These are phyloP conservation scores for Dryobota labecula DNA, from an alignment of 2,888 invertebrate genomes.

Conservation along the genomic window DNA sequence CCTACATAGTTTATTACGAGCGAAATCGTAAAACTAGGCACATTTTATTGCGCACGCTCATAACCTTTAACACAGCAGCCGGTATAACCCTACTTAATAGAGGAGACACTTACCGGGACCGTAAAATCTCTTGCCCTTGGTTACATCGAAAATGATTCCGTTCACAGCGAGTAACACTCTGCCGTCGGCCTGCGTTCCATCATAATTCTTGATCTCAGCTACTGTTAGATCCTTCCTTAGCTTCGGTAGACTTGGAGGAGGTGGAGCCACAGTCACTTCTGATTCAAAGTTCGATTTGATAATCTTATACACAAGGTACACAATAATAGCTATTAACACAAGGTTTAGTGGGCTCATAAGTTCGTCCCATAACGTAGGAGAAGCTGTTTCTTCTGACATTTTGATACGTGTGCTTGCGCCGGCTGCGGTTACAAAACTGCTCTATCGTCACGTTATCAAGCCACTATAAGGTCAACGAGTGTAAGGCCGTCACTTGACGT, in stretches of 20 bases:
- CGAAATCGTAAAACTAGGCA: constrained; percentile 50
- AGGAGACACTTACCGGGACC: constrained; percentile 94
- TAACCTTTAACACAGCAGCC: constrained; percentile 59
- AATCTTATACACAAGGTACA: constrained; percentile 92
- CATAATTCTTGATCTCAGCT: constrained; percentile 95
- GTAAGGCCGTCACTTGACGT: constrained; percentile 49
- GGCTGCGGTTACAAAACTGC: constrained; percentile 61
- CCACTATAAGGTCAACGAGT: constrained; percentile 72
- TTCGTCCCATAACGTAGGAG: constrained; percentile 84
- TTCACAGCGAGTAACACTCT: constrained; percentile 98
- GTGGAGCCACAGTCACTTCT: constrained; percentile 78
- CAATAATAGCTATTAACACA: constrained; percentile 81
- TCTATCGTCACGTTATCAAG: constrained; percentile 70
- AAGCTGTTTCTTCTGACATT: constrained; percentile 76
- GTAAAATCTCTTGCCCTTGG: constrained; percentile 97
- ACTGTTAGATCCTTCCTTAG: constrained; percentile 97
- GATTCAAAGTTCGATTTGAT: constrained; percentile 87
- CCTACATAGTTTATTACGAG: constrained; percentile 35
- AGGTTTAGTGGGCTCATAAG: constrained; percentile 85
- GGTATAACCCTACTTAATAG: constrained; percentile 57
- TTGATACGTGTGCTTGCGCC: constrained; percentile 62
- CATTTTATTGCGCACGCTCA: constrained; percentile 59
- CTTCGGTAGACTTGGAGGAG: constrained; percentile 93
- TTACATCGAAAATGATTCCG: constrained; percentile 98
- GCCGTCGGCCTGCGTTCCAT: constrained; percentile 96